Percentiles rank a stretch among this genome's conserved stretches.
Conservation (phyloP, 2,113 vertebrate species). For the Podarcis muralis region DNA sequence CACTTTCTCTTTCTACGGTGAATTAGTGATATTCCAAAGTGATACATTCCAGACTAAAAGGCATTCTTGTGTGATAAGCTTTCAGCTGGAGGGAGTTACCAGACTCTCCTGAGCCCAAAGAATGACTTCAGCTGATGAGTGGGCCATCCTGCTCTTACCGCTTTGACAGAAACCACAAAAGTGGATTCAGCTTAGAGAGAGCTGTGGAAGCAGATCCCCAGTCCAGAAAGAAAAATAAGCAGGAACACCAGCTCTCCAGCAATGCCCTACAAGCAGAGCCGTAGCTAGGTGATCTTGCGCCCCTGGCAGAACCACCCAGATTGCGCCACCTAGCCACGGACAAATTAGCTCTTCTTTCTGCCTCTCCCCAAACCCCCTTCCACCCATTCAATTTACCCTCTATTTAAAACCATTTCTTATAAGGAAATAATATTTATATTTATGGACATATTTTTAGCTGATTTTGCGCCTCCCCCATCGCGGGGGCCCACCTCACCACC, state of each 20-base stretch:
- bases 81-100: slow-evolving; percentile 1
- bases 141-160: neutral
- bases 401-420: no score
- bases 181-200: neutral
- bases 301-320: no score
- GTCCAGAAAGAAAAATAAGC: neutral
- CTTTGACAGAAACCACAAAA: neutral
- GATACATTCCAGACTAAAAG: slow-evolving; percentile 11
- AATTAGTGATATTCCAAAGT: neutral
- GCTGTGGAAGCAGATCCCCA: neutral
- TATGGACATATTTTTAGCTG: no score
- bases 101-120: neutral
- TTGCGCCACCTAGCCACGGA: no score
- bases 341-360: no score
- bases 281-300: no score
- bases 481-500: no score
- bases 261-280: neutral
- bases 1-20: neutral
- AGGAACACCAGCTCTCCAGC: neutral
- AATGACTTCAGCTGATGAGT: neutral
- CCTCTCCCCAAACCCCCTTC: no score
- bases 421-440: no score
- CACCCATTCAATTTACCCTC: no score
- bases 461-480: no score
- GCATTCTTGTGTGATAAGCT: neutral